These are phyloP conservation scores for Aradus depressus DNA, from an alignment of 2,888 invertebrate species.

Conservation along the genomic window DNA sequence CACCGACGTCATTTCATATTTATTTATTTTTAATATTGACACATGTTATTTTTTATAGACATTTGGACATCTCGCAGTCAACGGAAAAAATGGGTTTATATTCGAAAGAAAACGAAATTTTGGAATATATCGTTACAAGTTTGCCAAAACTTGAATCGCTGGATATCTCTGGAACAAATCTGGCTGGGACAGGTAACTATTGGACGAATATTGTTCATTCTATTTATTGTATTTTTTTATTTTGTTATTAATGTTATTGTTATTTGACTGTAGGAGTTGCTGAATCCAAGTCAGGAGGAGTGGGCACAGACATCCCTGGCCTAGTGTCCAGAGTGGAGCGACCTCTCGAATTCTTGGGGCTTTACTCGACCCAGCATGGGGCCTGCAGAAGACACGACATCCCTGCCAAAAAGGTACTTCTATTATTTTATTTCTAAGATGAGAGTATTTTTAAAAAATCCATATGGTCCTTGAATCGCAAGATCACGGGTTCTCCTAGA, in stretches of 20 bases:
- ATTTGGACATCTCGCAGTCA: constrained; percentile 75
- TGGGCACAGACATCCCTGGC: constrained; percentile 68
- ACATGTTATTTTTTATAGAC: constrained; percentile 40
- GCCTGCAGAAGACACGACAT: constrained; percentile 85
- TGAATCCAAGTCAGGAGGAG: constrained; percentile 17
- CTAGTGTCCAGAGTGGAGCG: constrained; percentile 60
- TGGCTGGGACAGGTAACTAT: constrained; percentile 66
- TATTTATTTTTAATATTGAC: not conserved
- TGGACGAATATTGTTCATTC: not conserved
- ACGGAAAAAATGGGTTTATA: constrained; percentile 61
- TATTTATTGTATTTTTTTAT: not conserved
- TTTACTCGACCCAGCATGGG: constrained; percentile 80
- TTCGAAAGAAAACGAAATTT: constrained; percentile 57
- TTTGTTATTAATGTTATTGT: not conserved
- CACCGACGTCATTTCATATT: not conserved
- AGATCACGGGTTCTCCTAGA: too few relatives aligned
- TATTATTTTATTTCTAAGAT: not conserved
- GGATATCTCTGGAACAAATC: constrained; percentile 92
- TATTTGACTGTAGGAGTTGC: constrained; percentile 24
- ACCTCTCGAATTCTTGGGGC: constrained; percentile 79
- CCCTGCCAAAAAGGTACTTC: constrained; percentile 69
- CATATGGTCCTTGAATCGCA: too few relatives aligned
- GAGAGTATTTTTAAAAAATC: too few relatives aligned
- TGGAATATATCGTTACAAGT: constrained; percentile 58
- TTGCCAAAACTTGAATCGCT: constrained; percentile 67